Base-by-base conservation (phyloP, 2,113 vertebrate species). In the Hassar affinis region DNA sequence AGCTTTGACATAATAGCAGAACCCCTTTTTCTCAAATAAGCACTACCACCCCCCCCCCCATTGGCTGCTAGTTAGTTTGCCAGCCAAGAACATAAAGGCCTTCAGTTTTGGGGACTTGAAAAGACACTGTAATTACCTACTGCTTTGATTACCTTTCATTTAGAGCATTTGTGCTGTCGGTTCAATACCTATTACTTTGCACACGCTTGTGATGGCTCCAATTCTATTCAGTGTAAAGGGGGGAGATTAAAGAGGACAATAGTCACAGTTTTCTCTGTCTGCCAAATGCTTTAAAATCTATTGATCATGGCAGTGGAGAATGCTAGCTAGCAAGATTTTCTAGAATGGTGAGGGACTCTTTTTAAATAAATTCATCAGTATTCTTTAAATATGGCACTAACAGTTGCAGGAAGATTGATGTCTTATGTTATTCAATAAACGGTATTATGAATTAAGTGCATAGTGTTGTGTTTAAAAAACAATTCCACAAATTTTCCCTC, bases 131-230 rank as follows among this genome's bases (percentile, higher is more conserved):
- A 93, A 94, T 94, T 93, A 92, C 87, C 80, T 86, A 85, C 47
- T 22, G 89, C 91, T 91, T 91, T 93, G 91, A 94, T 93, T 93
- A 92, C 90, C 89, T 90, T 90, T 92, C 64, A 22, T 91, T 89
- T 86, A 83, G 86, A 90, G 88, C 64, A n/a, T 80, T 86, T 75
- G 71, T 20, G 74, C 80, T 80, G 86, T 82, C 88, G 84, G 90
- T 90, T 93, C 91, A 90, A 93, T 93, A 93, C 90, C 91, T 89
- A 92, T 93, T 94, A 92, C 89, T 88, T 87, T 79, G 88, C 91
- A 87, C 89, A 86, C 88, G 87, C 85, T 85, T 86, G 85, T 91
- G 92, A 93, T 91, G 87, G 90, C 81, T 83, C 85, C 84, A 85
- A 90, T 89, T 84, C 42, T 87, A 80, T 84, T 56, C 82, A 85